These are phyloP conservation scores for Galeopterus variegatus DNA, from an alignment of 2,113 vertebrate genomes.

Conservation along the genomic window DNA sequence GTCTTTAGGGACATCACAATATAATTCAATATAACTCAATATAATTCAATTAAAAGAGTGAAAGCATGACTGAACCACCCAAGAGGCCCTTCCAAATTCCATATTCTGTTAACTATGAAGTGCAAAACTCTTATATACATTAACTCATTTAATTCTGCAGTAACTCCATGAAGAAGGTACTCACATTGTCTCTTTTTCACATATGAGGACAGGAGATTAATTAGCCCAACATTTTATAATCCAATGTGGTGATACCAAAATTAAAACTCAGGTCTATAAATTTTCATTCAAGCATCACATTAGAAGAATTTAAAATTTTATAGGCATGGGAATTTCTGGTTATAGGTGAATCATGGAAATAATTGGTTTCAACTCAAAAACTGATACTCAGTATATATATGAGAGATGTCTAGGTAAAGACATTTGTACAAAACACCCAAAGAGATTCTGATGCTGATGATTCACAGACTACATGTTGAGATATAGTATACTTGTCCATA, in stretches of 20 bases:
- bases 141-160: neutral
- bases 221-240: neutral
- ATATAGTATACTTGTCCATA: neutral
- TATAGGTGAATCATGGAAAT: neutral
- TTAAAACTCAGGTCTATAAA: neutral
- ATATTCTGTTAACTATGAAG: neutral
- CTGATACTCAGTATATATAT: neutral
- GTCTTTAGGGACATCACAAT: neutral
- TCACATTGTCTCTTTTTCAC: neutral
- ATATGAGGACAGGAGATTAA: neutral
- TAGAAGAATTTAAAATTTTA: neutral
- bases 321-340: neutral
- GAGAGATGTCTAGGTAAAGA: neutral
- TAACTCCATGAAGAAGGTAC: neutral
- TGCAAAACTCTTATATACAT: neutral
- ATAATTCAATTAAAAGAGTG: neutral
- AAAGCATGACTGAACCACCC: neutral
- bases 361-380: neutral
- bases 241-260: neutral
- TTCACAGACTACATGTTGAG: neutral
- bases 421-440: neutral
- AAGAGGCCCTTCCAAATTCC: neutral
- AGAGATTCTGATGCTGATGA: neutral
- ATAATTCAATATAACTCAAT: neutral
- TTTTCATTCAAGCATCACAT: neutral